A percentile compares a stretch with the other conserved stretches of the same genome.
Conservation (phyloP, 1,140 invertebrate genomes). For the Helicoverpa armigera region DNA sequence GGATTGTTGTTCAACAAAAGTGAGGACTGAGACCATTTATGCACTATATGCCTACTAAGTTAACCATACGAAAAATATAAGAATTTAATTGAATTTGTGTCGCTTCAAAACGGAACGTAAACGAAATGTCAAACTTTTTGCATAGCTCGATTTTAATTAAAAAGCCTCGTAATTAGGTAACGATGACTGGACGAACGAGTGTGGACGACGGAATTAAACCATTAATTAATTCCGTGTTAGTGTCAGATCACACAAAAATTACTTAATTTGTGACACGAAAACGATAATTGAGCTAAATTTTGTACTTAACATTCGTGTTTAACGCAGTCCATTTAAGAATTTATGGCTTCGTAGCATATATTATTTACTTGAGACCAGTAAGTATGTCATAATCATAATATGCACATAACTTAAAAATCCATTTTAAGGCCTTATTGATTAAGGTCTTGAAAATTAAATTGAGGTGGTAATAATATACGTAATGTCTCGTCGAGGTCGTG, state of each 20-base stretch:
- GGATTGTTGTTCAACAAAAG: conserved; percentile 59
- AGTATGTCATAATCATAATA: too few relatives aligned
- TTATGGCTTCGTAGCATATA: too few relatives aligned
- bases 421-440: conserved; percentile 18
- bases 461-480: conserved; percentile 8
- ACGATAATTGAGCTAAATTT: conserved; percentile 15
- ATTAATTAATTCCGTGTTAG: conserved; percentile 64
- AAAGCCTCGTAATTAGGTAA: conserved; percentile 57
- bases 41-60: too few relatives aligned
- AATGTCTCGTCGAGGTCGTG: conserved; percentile 29
- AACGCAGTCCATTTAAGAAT: not conserved
- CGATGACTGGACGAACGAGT: conserved; percentile 63
- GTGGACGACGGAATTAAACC: conserved; percentile 48
- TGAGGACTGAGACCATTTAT: too few relatives aligned
- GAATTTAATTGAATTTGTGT: conserved; percentile 1
- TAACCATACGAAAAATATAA: conserved; percentile 10
- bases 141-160: conserved; percentile 19
- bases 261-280: conserved; percentile 40
- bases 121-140: not conserved
- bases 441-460: conserved; percentile 39
- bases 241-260: conserved; percentile 45
- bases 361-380: too few relatives aligned
- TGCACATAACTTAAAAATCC: too few relatives aligned
- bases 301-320: not conserved
- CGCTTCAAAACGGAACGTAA: not conserved